Conservation (phyloP, 1,140 invertebrate genomes). For the Leptinotarsa texana region DNA sequence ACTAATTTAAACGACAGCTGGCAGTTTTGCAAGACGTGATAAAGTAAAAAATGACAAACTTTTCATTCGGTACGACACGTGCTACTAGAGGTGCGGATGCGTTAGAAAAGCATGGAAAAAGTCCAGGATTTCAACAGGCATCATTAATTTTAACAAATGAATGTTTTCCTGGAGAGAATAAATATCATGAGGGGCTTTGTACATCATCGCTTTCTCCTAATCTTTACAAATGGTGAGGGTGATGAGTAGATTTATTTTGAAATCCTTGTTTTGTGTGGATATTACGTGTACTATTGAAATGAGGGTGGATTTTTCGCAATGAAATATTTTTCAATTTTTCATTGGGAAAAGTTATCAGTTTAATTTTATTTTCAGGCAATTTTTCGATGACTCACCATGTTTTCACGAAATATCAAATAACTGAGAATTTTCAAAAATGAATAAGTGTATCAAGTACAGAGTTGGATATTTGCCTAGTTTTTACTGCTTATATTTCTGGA, state of each 20-base stretch:
- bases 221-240: slow-evolving; percentile 11
- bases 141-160: slow-evolving; percentile 30
- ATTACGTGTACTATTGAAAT: too few species aligned
- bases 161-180: slow-evolving; percentile 22
- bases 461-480: too few species aligned
- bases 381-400: too few species aligned
- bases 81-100: slow-evolving; percentile 7
- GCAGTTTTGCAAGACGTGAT: slow-evolving; percentile 10
- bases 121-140: slow-evolving; percentile 22
- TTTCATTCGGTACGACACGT: background rate
- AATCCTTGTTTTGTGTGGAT: background rate
- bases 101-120: slow-evolving; percentile 1
- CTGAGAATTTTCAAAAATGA: too few species aligned
- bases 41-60: background rate
- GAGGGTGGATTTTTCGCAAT: too few species aligned
- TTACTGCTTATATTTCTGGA: too few species aligned
- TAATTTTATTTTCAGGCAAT: too few species aligned
- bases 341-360: too few species aligned
- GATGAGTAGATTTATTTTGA: slow-evolving; percentile 7
- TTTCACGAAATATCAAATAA: too few species aligned
- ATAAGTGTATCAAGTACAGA: too few species aligned
- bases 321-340: too few species aligned
- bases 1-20: slow-evolving; percentile 12
- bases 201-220: slow-evolving; percentile 16
- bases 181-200: slow-evolving; percentile 15